These are phyloP conservation scores for Hyles euphorbiae DNA, from an alignment of 1,140 invertebrate genomes.

Conservation along the genomic window DNA sequence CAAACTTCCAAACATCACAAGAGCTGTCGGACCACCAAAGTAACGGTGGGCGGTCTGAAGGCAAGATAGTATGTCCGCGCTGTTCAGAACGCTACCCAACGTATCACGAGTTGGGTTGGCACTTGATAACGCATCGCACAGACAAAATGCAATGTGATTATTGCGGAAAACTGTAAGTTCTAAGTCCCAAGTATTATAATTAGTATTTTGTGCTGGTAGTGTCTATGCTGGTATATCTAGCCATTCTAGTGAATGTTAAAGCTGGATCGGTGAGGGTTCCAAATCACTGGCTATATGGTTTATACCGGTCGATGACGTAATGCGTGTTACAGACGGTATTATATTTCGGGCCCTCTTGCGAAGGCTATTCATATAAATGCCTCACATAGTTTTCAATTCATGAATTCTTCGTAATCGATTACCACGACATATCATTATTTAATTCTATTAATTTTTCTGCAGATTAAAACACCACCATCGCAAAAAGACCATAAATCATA, in stretches of 20 bases:
- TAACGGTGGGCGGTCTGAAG: conserved; percentile 60
- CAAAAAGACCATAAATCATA: conserved; percentile 62
- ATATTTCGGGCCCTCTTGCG: no score
- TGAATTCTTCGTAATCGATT: no score
- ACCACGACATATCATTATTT: no score
- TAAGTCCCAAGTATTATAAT: neutral
- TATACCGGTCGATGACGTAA: no score
- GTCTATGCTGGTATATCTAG: no score
- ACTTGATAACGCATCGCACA: conserved; percentile 49
- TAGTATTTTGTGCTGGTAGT: no score
- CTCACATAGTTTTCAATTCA: no score
- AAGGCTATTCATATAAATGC: no score
- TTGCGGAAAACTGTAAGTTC: conserved; percentile 58
- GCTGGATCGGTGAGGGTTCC: no score
- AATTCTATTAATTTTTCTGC: neutral
- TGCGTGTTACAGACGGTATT: no score
- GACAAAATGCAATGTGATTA: conserved; percentile 63
- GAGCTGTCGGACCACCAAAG: conserved; percentile 56
- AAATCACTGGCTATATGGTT: no score
- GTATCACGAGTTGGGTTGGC: conserved; percentile 56
- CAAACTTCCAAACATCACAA: conserved; percentile 62
- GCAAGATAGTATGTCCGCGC: conserved; percentile 57
- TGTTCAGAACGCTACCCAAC: conserved; percentile 60
- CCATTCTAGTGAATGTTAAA: no score
- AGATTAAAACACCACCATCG: conserved; percentile 65